Evolutionary conservation across 2,888 invertebrate genomes (phyloP).

Genomic region (Nebria salina): DNA sequence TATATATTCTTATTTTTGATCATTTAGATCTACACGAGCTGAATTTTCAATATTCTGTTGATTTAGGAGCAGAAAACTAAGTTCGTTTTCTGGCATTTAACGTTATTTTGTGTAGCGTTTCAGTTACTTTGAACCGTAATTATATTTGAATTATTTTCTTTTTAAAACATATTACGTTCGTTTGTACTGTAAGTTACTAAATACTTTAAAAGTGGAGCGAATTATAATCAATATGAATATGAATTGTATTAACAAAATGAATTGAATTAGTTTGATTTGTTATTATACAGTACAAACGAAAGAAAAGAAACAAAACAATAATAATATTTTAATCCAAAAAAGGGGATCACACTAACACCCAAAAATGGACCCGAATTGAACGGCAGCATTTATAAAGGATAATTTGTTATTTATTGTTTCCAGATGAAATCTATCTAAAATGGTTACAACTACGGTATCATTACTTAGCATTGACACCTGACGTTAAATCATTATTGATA

Average conservation of each 20-base stretch:
- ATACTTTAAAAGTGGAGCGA: background rate
- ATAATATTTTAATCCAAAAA: slow-evolving; percentile 1
- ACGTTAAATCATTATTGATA: slow-evolving; percentile 75
- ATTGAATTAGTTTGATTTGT: background rate
- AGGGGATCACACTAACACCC: background rate
- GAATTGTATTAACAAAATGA: no score
- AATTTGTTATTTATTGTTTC: slow-evolving; percentile 51
- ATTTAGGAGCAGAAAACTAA: background rate
- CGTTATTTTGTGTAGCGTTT: background rate
- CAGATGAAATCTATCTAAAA: slow-evolving; percentile 76
- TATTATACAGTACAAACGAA: background rate
- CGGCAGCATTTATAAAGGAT: background rate
- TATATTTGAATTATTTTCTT: background rate
- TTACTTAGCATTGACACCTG: slow-evolving; percentile 74
- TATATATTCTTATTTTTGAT: background rate
- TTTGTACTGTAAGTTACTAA: background rate
- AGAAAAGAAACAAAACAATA: background rate
- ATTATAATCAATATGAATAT: background rate
- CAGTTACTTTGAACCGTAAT: background rate
- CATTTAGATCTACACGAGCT: background rate
- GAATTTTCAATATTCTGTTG: background rate
- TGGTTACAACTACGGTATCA: slow-evolving; percentile 85
- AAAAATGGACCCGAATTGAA: background rate
- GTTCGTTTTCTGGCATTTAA: background rate
- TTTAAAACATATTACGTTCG: background rate